These are phyloP conservation scores for Dermatemys mawii DNA, from an alignment of 2,113 vertebrate genomes.

Conservation along the genomic window DNA sequence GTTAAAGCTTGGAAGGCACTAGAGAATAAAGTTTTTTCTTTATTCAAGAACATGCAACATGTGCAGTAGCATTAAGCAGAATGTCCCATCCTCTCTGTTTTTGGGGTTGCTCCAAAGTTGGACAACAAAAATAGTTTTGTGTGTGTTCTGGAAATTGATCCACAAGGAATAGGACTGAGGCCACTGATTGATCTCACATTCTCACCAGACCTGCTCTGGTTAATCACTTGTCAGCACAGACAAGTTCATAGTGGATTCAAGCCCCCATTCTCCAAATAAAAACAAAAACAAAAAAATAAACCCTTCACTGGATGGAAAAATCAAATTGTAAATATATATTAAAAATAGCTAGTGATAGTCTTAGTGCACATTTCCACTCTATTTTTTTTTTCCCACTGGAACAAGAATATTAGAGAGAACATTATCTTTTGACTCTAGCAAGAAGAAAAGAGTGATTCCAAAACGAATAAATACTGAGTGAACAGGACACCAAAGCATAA, in stretches of 20 bases:
- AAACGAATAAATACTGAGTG: neutral
- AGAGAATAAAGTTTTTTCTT: neutral
- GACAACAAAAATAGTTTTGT: neutral
- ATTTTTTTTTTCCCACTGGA: neutral
- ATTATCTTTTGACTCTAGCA: neutral
- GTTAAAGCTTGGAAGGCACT: neutral
- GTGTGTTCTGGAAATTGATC: constrained; percentile 33
- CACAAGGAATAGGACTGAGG: constrained; percentile 7
- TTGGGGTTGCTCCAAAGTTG: neutral
- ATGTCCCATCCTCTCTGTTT: neutral
- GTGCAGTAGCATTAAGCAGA: neutral
- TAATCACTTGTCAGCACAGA: constrained; percentile 26
- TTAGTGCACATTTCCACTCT: neutral
- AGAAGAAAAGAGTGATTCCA: neutral
- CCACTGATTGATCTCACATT: neutral
- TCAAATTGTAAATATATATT: neutral
- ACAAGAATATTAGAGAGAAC: neutral
- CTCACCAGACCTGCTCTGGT: constrained; percentile 1
- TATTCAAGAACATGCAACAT: neutral
- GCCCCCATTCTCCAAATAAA: accelerated
- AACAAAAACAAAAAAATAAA: neutral
- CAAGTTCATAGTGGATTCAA: constrained; percentile 25
- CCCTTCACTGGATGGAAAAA: neutral
- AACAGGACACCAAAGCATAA: neutral
- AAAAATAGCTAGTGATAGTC: neutral